Evolutionary conservation across 2,888 invertebrate species (phyloP).

Genomic region (Ypsolopha sequella): DNA sequence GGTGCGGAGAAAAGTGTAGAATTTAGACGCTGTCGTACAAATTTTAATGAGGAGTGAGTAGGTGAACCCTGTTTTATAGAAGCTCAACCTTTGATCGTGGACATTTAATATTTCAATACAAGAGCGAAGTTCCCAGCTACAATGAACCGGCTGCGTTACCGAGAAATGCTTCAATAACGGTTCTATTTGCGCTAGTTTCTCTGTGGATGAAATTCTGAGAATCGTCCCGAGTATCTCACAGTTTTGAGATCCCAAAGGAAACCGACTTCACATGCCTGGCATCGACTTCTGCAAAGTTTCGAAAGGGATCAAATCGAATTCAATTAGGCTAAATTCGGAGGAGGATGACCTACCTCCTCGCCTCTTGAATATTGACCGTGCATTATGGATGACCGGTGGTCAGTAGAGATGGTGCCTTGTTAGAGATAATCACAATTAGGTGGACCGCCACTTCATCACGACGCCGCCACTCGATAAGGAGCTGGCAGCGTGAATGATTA

Average conservation of each 20-base stretch:
- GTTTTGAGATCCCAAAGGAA: background rate
- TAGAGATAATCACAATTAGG: conserved; percentile 54
- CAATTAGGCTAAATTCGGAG: conserved; percentile 15
- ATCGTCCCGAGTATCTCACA: background rate
- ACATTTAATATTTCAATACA: conserved; percentile 33
- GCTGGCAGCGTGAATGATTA: conserved; percentile 53
- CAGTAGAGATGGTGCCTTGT: conserved; percentile 29
- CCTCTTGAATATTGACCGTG: conserved; percentile 10
- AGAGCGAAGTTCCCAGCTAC: background rate
- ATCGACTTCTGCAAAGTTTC: conserved; percentile 4
- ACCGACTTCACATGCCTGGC: conserved; percentile 1
- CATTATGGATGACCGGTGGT: conserved; percentile 38
- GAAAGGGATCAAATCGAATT: conserved; percentile 19
- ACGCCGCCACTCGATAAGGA: conserved; percentile 50
- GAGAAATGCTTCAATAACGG: background rate
- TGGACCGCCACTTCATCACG: conserved; percentile 54
- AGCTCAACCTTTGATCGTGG: conserved; percentile 18
- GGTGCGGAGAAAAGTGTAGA: conserved; percentile 69
- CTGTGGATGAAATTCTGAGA: background rate
- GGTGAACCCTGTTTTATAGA: conserved; percentile 9
- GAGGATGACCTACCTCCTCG: conserved; percentile 5
- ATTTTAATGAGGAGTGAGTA: conserved; percentile 53
- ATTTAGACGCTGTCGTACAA: conserved; percentile 68
- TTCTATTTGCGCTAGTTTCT: background rate
- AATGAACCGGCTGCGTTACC: background rate